A percentile compares a stretch with the other conserved stretches of the same genome.
These are phyloP conservation scores for Shinisaurus crocodilurus DNA, from an alignment of 2,113 vertebrate species.

Conservation along the genomic window DNA sequence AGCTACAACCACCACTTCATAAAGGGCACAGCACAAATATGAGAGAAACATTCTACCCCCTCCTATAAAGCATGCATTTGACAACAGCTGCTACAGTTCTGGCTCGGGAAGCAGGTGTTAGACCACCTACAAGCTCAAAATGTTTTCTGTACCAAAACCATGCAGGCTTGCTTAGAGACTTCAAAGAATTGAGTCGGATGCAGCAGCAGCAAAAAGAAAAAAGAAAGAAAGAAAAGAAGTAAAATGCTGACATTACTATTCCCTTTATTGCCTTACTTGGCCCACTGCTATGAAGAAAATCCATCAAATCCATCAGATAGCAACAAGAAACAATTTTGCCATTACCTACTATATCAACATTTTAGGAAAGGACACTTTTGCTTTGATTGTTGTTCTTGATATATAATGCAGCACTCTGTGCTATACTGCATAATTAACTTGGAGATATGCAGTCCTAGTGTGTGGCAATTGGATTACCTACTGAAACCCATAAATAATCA, in stretches of 20 bases:
- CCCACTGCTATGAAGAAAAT: constrained; percentile 68
- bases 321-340: constrained; percentile 50
- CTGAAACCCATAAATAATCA: neutral
- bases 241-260: constrained; percentile 63
- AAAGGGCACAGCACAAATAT: constrained; percentile 74
- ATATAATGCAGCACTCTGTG: neutral
- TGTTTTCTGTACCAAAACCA: constrained; percentile 65
- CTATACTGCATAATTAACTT: constrained; percentile 48
- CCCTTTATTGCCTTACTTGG: constrained; percentile 61
- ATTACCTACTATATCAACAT: constrained; percentile 17
- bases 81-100: constrained; percentile 80
- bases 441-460: neutral
- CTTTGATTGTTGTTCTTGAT: constrained; percentile 31
- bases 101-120: constrained; percentile 75
- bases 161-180: constrained; percentile 53
- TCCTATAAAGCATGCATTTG: constrained; percentile 70
- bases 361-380: constrained; percentile 48
- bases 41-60: constrained; percentile 74
- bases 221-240: neutral
- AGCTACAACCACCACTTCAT: constrained; percentile 62
- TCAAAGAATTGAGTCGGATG: constrained; percentile 65
- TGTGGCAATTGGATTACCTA: too few species aligned
- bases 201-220: constrained; percentile 38
- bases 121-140: constrained; percentile 79
- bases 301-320: constrained; percentile 53